Evolutionary conservation across 2,797 vertebrate genomes (phyloP).

Genomic region (Australoheros facetus): DNA sequence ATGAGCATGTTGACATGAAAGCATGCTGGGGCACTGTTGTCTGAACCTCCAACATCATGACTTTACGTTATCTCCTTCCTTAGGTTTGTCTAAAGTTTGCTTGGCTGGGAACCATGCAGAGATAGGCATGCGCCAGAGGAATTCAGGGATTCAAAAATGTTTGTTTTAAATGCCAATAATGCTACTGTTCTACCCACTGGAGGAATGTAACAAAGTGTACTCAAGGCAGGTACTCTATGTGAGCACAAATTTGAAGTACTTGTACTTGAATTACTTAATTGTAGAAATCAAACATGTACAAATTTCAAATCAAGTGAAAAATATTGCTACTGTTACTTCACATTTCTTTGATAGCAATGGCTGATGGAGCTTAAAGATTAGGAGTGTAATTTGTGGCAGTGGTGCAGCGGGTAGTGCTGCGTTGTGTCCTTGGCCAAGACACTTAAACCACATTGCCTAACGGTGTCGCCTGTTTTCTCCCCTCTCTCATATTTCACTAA

Average conservation of each 20-base stretch:
- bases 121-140: conserved; percentile 52
- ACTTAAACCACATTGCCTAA: too few species aligned
- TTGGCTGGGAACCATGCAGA: conserved; percentile 41
- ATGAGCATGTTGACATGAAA: conserved; percentile 53
- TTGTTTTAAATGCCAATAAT: conserved; percentile 16
- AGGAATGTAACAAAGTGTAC: not conserved
- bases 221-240: not conserved
- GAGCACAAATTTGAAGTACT: not conserved
- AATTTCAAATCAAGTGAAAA: not conserved
- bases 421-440: too few species aligned
- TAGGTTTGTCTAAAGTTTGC: conserved; percentile 20
- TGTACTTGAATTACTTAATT: not conserved
- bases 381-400: too few species aligned
- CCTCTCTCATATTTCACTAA: not conserved
- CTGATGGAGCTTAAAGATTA: not conserved
- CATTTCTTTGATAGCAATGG: not conserved
- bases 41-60: conserved; percentile 15
- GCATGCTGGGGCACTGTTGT: conserved; percentile 26
- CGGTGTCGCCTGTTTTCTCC: not conserved
- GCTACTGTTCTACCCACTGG: conserved; percentile 28
- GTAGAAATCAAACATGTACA: not conserved
- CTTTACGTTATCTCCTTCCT: conserved; percentile 27
- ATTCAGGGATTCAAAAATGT: conserved; percentile 33
- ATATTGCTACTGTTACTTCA: not conserved
- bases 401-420: too few species aligned